A percentile compares a stretch with the other conserved stretches of the same genome.
Conservation (phyloP, 2,113 vertebrate species). For the Merops nubicus region DNA sequence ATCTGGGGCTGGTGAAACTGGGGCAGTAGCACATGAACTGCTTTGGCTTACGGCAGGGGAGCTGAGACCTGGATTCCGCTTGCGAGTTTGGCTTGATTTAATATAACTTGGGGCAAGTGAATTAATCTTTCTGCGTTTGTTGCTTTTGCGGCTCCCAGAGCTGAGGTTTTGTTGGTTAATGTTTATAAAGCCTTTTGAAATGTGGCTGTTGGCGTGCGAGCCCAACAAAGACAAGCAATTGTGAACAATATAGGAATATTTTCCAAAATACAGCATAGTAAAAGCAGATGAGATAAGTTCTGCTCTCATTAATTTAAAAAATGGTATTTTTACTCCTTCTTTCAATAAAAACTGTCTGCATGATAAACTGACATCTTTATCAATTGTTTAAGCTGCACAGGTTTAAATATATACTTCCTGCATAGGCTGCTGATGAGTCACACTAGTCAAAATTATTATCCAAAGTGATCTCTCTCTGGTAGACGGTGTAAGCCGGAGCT, state of each 20-base stretch:
- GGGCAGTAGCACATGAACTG: accelerated
- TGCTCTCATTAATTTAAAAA: conserved; percentile 65
- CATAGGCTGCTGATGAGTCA: conserved; percentile 73
- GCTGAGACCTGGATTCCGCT: accelerated
- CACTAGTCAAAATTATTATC: conserved; percentile 73
- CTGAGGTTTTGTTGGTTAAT: conserved; percentile 2
- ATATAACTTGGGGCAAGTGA: background rate
- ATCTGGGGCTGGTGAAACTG: accelerated
- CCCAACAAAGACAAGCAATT: conserved; percentile 24
- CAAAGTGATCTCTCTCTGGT: conserved; percentile 37
- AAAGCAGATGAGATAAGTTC: conserved; percentile 51
- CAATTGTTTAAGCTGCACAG: conserved; percentile 57
- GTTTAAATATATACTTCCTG: conserved; percentile 46
- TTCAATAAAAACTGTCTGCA: conserved; percentile 54
- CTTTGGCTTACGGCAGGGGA: accelerated
- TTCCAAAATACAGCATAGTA: background rate
- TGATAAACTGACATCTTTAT: conserved; percentile 56
- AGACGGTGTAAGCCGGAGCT: conserved; percentile 25
- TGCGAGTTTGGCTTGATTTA: background rate
- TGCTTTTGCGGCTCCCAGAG: background rate
- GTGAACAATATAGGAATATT: background rate
- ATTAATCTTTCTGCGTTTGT: background rate
- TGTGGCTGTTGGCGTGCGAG: background rate
- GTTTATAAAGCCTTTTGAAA: conserved; percentile 44
- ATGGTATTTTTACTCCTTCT: conserved; percentile 50